Evolutionary conservation across 1,140 invertebrate genomes (phyloP).

Genomic region (Aphidius gifuensis): DNA sequence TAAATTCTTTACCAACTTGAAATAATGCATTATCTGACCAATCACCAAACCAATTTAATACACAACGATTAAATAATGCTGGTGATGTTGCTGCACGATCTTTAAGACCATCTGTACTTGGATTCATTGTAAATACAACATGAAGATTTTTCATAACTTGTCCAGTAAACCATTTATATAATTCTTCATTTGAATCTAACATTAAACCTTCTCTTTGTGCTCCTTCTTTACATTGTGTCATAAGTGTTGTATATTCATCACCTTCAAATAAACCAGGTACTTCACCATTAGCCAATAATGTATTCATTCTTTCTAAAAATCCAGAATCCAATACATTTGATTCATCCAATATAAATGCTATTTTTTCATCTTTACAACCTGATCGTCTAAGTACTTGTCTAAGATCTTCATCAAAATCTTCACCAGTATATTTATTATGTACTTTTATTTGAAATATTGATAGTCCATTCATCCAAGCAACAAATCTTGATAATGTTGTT

Average conservation of each 20-base stretch:
- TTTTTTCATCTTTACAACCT: slow-evolving; percentile 98
- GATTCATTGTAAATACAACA: slow-evolving; percentile 99
- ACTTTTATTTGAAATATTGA: slow-evolving; percentile 98
- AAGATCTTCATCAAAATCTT: slow-evolving; percentile 98
- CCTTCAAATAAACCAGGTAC: slow-evolving; percentile 90
- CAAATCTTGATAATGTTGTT: slow-evolving; percentile 97
- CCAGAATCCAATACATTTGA: slow-evolving; percentile 98
- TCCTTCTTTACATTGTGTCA: slow-evolving; percentile 99
- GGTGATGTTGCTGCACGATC: slow-evolving; percentile 98
- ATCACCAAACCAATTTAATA: slow-evolving; percentile 99
- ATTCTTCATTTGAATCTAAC: slow-evolving; percentile 96
- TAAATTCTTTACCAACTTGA: slow-evolving; percentile 90
- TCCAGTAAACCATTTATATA: slow-evolving; percentile 98
- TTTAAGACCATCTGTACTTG: slow-evolving; percentile 95
- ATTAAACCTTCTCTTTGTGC: slow-evolving; percentile 96
- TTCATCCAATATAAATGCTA: slow-evolving; percentile 98
- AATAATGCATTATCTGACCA: slow-evolving; percentile 97
- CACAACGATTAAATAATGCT: slow-evolving; percentile 98
- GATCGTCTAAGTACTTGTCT: slow-evolving; percentile 88
- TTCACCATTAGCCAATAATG: slow-evolving; percentile 97
- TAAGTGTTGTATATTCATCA: slow-evolving; percentile 97
- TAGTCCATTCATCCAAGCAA: slow-evolving; percentile 99
- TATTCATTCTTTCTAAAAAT: slow-evolving; percentile 99
- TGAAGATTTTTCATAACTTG: slow-evolving; percentile 99
- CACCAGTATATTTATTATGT: slow-evolving; percentile 98